Conservation (phyloP, 2,888 invertebrate genomes). For the Harpalus rufipes region DNA sequence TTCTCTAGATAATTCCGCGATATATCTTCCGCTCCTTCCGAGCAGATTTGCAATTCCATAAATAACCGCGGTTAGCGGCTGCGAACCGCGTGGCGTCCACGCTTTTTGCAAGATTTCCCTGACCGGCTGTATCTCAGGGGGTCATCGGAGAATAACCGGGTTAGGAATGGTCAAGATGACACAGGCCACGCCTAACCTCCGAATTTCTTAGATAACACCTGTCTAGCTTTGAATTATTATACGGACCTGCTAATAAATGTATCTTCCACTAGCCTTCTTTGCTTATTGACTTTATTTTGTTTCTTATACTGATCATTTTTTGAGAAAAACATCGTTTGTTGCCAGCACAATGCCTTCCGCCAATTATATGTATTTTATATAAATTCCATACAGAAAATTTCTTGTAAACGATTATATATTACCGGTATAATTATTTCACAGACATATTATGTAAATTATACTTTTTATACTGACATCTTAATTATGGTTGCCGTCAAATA, state of each 20-base stretch:
- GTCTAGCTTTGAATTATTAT: slow-evolving; percentile 18
- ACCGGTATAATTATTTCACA: too few species aligned
- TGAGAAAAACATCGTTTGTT: too few species aligned
- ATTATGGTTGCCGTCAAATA: too few species aligned
- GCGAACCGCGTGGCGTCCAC: slow-evolving; percentile 10
- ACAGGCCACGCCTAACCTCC: slow-evolving; percentile 7
- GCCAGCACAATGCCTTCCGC: too few species aligned
- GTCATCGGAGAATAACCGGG: slow-evolving; percentile 56
- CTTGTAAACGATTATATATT: too few species aligned
- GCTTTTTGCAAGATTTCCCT: slow-evolving; percentile 61
- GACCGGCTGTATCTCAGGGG: slow-evolving; percentile 56
- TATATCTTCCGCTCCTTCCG: slow-evolving; percentile 52
- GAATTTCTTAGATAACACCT: slow-evolving; percentile 13
- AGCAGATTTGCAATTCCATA: slow-evolving; percentile 63
- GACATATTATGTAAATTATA: too few species aligned
- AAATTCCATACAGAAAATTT: too few species aligned
- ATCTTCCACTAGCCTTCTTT: neutral
- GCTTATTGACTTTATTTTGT: slow-evolving; percentile 10
- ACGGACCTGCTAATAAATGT: slow-evolving; percentile 16
- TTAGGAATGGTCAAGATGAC: slow-evolving; percentile 41
- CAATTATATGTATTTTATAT: too few species aligned
- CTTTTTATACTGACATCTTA: too few species aligned
- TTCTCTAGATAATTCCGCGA: slow-evolving; percentile 55
- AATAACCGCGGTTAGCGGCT: slow-evolving; percentile 50
- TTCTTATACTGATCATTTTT: neutral